Percentiles rank a stretch among this genome's conserved stretches.
These are phyloP conservation scores for Anticlea derivata DNA, from an alignment of 2,888 invertebrate species.

Conservation along the genomic window DNA sequence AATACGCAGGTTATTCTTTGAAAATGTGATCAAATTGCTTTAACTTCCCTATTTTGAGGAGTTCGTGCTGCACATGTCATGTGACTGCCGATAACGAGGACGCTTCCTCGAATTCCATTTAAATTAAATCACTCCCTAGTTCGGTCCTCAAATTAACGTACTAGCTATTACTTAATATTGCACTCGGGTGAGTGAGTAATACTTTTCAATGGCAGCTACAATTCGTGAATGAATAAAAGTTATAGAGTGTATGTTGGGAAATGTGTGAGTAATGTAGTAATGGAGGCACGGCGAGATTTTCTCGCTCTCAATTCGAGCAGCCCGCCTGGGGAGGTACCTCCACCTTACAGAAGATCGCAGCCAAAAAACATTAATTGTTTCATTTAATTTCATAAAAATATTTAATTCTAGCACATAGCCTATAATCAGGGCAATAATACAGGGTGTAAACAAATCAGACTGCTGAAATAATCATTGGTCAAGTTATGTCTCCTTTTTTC, in stretches of 20 bases:
- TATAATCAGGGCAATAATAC: no score
- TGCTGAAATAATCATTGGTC: no score
- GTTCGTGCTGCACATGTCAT: conserved; percentile 7
- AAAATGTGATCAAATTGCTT: not conserved
- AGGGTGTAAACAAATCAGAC: no score
- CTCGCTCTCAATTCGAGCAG: no score
- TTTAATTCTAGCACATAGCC: no score
- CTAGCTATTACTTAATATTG: conserved; percentile 7
- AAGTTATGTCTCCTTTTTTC: no score
- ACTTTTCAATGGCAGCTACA: not conserved
- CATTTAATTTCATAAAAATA: no score
- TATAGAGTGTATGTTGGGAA: conserved; percentile 3
- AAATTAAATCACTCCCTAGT: conserved; percentile 29
- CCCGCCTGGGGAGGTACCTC: no score
- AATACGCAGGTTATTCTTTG: no score
- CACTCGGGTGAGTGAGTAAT: conserved; percentile 9
- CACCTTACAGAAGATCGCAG: no score
- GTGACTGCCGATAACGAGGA: conserved; percentile 26
- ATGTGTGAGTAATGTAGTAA: not conserved
- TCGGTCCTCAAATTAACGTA: conserved; percentile 1
- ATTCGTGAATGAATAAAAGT: conserved; percentile 6
- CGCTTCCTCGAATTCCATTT: conserved; percentile 29
- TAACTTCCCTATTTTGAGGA: not conserved
- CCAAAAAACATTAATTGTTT: no score
- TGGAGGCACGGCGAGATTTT: no score